Percentiles rank a stretch among this genome's conserved stretches.
Conservation (phyloP, 2,797 vertebrate species). For the Martes flavigula region DNA sequence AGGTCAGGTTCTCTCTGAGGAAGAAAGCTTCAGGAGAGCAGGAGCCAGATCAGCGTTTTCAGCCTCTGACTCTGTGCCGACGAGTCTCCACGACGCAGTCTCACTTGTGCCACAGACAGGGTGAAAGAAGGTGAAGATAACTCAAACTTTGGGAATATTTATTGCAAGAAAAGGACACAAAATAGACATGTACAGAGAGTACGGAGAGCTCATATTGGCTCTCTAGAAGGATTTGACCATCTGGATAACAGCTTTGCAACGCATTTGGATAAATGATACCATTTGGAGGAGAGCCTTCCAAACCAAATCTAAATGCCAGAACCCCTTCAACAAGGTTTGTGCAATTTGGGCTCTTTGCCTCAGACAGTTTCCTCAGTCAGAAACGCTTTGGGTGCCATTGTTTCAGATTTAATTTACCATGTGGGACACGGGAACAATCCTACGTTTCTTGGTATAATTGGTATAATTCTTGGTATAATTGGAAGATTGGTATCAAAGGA, state of each 20-base stretch:
- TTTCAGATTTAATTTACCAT: background rate
- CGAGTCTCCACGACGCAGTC: background rate
- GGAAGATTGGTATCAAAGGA: conserved; percentile 1
- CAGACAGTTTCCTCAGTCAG: conserved; percentile 3
- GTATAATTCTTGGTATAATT: background rate
- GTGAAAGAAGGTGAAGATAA: background rate
- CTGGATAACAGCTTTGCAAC: conserved; percentile 64
- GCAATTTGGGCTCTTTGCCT: background rate
- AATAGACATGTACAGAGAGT: background rate
- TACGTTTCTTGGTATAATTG: background rate
- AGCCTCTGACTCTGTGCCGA: background rate
- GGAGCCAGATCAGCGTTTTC: background rate
- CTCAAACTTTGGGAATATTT: background rate
- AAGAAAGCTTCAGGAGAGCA: background rate
- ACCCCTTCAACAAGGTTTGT: conserved; percentile 42
- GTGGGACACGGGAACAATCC: background rate
- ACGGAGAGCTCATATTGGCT: background rate
- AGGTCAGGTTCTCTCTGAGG: background rate
- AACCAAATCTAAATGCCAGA: conserved; percentile 35
- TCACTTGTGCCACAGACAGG: background rate
- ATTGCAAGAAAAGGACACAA: background rate
- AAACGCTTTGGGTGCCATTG: background rate
- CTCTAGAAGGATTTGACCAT: background rate
- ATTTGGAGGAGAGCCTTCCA: conserved; percentile 14
- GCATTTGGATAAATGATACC: conserved; percentile 56